These are phyloP conservation scores for Samia ricini DNA, from an alignment of 1,140 invertebrate genomes.

Conservation along the genomic window DNA sequence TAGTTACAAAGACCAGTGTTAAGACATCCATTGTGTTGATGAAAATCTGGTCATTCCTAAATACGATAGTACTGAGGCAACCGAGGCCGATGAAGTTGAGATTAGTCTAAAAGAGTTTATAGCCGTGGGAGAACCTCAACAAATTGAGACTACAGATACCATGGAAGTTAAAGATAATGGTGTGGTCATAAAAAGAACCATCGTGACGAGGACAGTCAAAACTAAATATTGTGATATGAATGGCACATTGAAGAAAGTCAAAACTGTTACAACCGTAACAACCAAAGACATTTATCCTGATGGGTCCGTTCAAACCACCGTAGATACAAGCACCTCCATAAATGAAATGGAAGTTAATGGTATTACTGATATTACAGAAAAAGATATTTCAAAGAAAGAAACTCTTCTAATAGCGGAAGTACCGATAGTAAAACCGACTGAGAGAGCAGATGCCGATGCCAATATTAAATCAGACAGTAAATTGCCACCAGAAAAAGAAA, in stretches of 20 bases:
- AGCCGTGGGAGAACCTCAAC: conserved; percentile 39
- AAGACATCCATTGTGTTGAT: conserved; percentile 44
- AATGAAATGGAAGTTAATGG: conserved; percentile 17
- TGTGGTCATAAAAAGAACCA: conserved; percentile 46
- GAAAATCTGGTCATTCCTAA: conserved; percentile 14
- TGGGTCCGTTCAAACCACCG: conserved; percentile 40
- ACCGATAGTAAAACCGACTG: background rate
- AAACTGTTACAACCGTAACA: conserved; percentile 19
- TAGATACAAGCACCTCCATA: conserved; percentile 20
- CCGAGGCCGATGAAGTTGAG: conserved; percentile 34
- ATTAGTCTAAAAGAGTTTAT: conserved; percentile 55
- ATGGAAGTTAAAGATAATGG: conserved; percentile 51
- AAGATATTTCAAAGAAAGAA: too few species aligned
- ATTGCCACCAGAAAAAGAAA: too few species aligned
- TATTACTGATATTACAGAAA: too few species aligned
- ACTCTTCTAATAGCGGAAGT: too few species aligned
- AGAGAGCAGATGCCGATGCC: too few species aligned
- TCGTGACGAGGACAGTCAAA: conserved; percentile 22
- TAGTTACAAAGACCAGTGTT: conserved; percentile 60
- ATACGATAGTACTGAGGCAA: conserved; percentile 15
- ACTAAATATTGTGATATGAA: conserved; percentile 35
- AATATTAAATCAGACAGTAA: too few species aligned
- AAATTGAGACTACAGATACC: conserved; percentile 42
- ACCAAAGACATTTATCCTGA: conserved; percentile 32
- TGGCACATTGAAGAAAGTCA: conserved; percentile 23